Evolutionary conservation across 1,140 invertebrate species (phyloP), one percentile per base, ranked within the genome.

Genomic region (Heliconius melpomene): DNA sequence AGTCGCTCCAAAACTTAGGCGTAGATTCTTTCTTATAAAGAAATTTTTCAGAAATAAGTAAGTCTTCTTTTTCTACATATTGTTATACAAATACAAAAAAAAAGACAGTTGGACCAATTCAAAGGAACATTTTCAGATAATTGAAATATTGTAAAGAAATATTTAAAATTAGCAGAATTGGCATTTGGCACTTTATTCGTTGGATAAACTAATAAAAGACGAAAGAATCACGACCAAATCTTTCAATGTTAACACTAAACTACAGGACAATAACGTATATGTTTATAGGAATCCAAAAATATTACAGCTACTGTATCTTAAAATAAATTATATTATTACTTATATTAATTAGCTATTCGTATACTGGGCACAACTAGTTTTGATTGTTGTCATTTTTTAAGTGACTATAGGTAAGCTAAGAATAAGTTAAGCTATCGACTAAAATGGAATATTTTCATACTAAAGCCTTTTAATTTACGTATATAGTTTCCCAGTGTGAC

Each of bases 321-420:
- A 89, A 93, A 93, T 94, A 94, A 94, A 93, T 93, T 93, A 93
- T 87, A 90, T 89, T 89, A 92, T 89, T 89, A 88, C 88, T 92
- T 94, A 94, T 80, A 87, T 88, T 90, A 90, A 88, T 91, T 92
- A 93, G 85, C 92, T 94, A 94, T 92, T 94, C 93, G 93, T 94
- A 94, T 94, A 94, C 93, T 94, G 93, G 93, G 92, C 93, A 94
- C 93, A 94, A 94, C 93, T 94, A 94, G 93, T 92, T 91, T 91
- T 93, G 92, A 92, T 94, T 93, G 86, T 88, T 92, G 90, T 92
- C 90, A 92, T 93, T 94, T 91, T 86, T 88, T 83, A 91, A 86
- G 89, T 94, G 91, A 94, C 93, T 94, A 93, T 90, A 92, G 90
- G 89, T 93, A 93, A 92, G 89, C 90, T 93, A 93, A 93, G 80